phyloP scores from a whole-genome alignment of 2,113 vertebrate species.

The Melanerpes formicivorus region DNA sequence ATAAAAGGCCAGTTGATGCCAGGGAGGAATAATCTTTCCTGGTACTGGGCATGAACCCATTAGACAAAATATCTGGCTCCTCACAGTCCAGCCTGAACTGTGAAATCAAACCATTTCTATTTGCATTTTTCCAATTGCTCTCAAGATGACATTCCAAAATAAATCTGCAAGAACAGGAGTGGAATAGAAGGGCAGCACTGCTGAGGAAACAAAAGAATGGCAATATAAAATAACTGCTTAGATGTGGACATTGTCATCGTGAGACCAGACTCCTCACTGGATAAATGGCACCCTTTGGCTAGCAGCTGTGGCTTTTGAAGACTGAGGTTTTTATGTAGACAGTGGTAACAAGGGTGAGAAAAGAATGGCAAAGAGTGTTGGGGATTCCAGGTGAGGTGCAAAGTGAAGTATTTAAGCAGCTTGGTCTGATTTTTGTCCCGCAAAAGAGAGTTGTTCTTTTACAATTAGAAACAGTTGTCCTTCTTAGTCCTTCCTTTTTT shows the following conservation, averaged over 20 bases:
- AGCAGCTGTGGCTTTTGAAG: background rate
- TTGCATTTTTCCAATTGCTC: background rate
- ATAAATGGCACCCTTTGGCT: background rate
- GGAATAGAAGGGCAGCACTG: background rate
- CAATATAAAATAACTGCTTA: background rate
- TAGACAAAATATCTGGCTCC: background rate
- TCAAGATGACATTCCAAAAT: background rate
- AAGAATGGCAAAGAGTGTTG: background rate
- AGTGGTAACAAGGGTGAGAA: background rate
- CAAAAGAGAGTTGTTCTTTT: background rate
- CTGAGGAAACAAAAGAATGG: background rate
- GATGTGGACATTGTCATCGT: accelerated
- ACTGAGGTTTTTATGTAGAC: background rate
- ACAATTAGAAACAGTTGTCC: background rate
- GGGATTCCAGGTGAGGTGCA: background rate
- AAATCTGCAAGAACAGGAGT: background rate
- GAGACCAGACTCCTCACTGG: background rate
- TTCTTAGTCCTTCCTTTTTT: background rate
- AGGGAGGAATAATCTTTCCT: background rate
- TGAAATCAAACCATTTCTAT: background rate
- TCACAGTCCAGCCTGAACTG: background rate
- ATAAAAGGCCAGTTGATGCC: background rate
- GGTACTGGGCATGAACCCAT: background rate
- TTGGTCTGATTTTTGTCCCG: background rate
- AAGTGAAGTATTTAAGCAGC: background rate